Conservation (phyloP, 2,797 vertebrate genomes). For the Neopelma chrysocephalum region DNA sequence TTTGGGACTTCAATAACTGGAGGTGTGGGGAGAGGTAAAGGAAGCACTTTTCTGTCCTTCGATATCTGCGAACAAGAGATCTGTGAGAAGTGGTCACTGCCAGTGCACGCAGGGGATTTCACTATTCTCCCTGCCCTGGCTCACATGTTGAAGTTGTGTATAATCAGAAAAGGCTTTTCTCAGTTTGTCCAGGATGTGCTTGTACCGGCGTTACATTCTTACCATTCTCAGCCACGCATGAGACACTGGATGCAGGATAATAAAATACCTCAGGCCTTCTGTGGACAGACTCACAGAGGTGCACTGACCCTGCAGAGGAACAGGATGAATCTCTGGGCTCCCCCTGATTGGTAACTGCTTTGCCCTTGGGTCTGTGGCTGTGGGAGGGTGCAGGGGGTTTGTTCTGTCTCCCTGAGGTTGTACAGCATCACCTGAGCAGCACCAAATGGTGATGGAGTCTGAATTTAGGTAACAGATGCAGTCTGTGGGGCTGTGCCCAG, state of each 20-base stretch:
- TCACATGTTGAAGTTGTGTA: not conserved
- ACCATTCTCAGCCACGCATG: not conserved
- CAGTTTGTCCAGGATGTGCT: not conserved
- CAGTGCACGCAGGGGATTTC: not conserved
- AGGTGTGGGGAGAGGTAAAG: not conserved
- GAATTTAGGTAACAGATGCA: not conserved
- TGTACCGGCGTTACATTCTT: not conserved
- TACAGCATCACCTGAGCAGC: not conserved
- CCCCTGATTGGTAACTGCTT: not conserved
- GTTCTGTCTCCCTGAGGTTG: not conserved
- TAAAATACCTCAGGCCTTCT: not conserved
- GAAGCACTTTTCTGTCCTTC: not conserved
- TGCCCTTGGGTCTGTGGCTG: not conserved
- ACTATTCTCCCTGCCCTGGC: not conserved
- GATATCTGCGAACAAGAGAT: fast-evolving
- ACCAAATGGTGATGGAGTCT: not conserved
- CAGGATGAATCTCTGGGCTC: not conserved
- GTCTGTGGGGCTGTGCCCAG: not conserved
- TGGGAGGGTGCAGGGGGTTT: not conserved
- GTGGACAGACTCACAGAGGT: not conserved
- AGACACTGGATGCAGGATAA: not conserved
- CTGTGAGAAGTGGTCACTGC: fast-evolving
- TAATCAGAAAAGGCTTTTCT: not conserved
- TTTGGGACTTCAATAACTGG: not conserved
- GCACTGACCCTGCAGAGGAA: not conserved